Base-by-base conservation (phyloP, 2,797 vertebrate genomes). In the Artibeus lituratus region DNA sequence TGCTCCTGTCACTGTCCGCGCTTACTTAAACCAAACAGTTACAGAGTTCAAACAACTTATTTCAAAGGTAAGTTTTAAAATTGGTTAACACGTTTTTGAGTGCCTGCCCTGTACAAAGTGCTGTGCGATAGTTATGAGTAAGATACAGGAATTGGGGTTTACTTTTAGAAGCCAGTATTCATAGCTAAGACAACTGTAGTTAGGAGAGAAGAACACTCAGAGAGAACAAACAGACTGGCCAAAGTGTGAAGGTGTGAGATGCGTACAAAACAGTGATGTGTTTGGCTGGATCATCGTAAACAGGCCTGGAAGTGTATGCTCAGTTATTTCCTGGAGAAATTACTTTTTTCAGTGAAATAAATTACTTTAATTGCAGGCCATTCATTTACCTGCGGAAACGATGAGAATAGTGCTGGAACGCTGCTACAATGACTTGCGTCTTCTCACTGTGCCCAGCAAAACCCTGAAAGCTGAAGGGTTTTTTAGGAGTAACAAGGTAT, bases 401-500 rank as follows among this genome's bases (percentile, higher is more conserved):
- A 99, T 99, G 99, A 98, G 99, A 8, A 98, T 99, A 5, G 99
- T 99, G n/a, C 98, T 99, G 97, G 99, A 99, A 96, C 99, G 99
- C 89, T 99, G 99, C 98, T 99, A 99, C 96, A 99, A 99, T 72
- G 99, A 99, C 97, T 98, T 99, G 81, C 99, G 99, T 15, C 99
- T 99, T 82, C 99, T 99, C 49, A 99, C 98, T 0, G 98, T 99
- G 94, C 99, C 99, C 97, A 99, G 98, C 98, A 99, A 99, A 98
- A 99, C 99, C 1, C 98, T 99, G 98, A 99, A 99, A 98, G 99
- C 99, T 0, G 99, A 99, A 97, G 99, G 99, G 19, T 99, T 99
- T 98, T 99, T 99, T 97, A 99, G 99, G 98, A 99, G 99, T 98
- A 99, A 99, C 98, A 99, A 99, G 99, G 99, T 99, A 95, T 24